Evolutionary conservation across 2,113 vertebrate species (phyloP), one percentile per base, ranked within the genome.

Genomic region (Myiagra hebetior): DNA sequence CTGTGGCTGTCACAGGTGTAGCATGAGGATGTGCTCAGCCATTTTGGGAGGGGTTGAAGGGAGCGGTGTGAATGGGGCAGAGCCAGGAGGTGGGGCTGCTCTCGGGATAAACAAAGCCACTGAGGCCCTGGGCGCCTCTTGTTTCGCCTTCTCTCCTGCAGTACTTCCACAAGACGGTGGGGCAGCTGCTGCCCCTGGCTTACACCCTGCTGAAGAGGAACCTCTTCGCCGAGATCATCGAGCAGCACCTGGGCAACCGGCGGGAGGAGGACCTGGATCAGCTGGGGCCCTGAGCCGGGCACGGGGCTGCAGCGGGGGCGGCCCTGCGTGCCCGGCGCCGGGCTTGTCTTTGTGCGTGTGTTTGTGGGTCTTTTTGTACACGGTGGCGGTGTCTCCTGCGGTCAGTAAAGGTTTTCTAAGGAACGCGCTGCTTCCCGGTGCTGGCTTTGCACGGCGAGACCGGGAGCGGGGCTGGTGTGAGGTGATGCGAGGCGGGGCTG

Each of bases 151-250:
- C 27, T 93, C 22, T 7, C 91, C 94, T 55, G 42, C 94, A 99
- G 99, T 99, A 99, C 97, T 99, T 99, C 97, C 99, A 99, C 97
- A 99, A 99, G 97, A 98, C 98, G n/a, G 97, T 99, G 86, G 98
- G 98, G 27, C 99, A 99, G 85, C 98, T 99, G 75, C 98, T 99
- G 93, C 98, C 99, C 13, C 98, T 99, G 98, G 99, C 99, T 2
- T 99, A 99, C 98, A 99, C 83, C n/a, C 98, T 99, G 75, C 97
- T 99, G 92, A 98, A 99, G 96, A 98, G 99, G 96, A 98, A 94
- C 88, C 97, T 99, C 72, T 99, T 99, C 68, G 99, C 98, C 6
- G 99, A 99, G 57, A 99, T 99, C 95, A 97, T 99, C 81, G 98
- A 99, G 96, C 98, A 98, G 44, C 99, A 99, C 83, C 93, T 99